Conservation (phyloP, 2,888 invertebrate species). For the Tenthredo notha region DNA sequence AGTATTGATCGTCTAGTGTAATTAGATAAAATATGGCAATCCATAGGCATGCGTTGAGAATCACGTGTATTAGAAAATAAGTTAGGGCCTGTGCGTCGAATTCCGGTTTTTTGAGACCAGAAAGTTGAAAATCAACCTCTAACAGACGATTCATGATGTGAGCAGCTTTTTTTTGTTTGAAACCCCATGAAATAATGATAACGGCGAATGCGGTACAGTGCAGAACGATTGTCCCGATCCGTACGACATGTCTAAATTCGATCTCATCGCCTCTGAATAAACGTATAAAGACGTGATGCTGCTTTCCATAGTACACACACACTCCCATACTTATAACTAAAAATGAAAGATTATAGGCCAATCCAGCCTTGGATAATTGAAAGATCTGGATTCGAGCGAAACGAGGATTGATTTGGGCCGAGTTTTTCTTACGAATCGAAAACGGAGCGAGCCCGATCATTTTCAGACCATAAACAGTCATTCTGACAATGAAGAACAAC, state of each 20-base stretch:
- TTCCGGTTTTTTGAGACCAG: background rate
- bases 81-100: background rate
- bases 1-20: no score
- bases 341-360: background rate
- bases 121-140: background rate
- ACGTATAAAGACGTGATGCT: no score
- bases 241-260: no score
- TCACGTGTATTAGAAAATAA: background rate
- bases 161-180: background rate
- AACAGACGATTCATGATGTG: background rate
- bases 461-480: background rate
- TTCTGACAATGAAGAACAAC: background rate
- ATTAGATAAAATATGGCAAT: background rate
- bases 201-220: no score
- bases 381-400: background rate
- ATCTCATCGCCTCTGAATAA: no score
- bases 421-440: background rate
- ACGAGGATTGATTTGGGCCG: background rate
- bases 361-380: background rate
- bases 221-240: no score
- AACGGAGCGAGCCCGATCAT: background rate
- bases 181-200: background rate
- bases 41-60: background rate
- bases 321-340: background rate
- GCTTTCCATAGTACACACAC: no score